phyloP scores from a whole-genome alignment of 1,140 invertebrate species.

The Conopomorpha cramerella region DNA sequence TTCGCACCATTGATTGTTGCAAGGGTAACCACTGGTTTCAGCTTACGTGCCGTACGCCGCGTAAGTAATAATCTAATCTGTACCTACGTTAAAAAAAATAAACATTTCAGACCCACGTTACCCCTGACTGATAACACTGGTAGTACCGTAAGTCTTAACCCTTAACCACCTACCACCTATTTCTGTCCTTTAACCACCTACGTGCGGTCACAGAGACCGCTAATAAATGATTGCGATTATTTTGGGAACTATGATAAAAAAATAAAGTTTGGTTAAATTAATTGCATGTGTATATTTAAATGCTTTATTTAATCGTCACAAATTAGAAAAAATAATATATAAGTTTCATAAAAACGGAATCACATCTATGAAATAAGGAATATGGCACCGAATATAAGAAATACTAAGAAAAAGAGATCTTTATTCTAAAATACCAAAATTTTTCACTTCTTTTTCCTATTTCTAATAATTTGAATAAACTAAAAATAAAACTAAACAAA shows the following conservation, averaged over 20 bases:
- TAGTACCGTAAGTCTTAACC: too few relatives aligned
- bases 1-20: too few relatives aligned
- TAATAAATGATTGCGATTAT: background rate
- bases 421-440: background rate
- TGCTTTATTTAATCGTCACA: background rate
- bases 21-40: too few relatives aligned
- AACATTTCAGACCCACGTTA: too few relatives aligned
- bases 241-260: background rate
- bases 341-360: background rate
- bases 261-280: background rate
- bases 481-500: too few relatives aligned
- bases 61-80: too few relatives aligned
- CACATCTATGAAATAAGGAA: background rate
- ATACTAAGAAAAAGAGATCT: background rate
- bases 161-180: too few relatives aligned
- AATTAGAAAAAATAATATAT: background rate
- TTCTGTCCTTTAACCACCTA: too few relatives aligned
- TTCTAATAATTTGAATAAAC: slow-evolving; percentile 1
- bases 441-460: background rate
- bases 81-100: too few relatives aligned
- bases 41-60: too few relatives aligned
- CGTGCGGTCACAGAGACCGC: too few relatives aligned
- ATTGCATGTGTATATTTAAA: background rate
- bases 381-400: background rate
- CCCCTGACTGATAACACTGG: too few relatives aligned